Evolutionary conservation across 92 coral and sea anemone genomes (phyloP).

Genomic region (Epizoanthus stellaris): DNA sequence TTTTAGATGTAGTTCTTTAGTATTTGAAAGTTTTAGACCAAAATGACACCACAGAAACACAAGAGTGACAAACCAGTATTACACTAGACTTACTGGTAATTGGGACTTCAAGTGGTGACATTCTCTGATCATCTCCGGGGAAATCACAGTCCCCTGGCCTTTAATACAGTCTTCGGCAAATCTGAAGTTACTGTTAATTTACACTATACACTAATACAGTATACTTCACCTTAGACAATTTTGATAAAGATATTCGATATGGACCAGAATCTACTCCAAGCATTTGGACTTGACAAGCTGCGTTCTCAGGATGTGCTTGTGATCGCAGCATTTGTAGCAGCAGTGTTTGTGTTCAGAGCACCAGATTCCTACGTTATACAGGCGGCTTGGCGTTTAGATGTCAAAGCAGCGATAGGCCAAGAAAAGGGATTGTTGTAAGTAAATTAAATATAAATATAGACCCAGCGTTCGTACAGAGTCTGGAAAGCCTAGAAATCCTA

Average conservation of each 20-base stretch:
- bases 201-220: too few relatives aligned
- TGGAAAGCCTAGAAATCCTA: too few relatives aligned
- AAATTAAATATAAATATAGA: too few relatives aligned
- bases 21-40: background rate
- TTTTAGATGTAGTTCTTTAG: too few relatives aligned
- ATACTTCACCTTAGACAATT: background rate
- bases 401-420: constrained; percentile 9
- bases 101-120: background rate
- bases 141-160: too few relatives aligned
- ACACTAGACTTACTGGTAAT: background rate
- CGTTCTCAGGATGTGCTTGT: constrained; percentile 88
- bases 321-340: constrained; percentile 63
- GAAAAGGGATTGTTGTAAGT: constrained; percentile 67
- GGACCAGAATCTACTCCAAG: constrained; percentile 56
- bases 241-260: background rate
- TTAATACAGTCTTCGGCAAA: too few relatives aligned
- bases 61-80: background rate
- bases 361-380: constrained; percentile 85
- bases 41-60: background rate
- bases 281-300: constrained; percentile 52
- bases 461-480: too few relatives aligned
- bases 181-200: too few relatives aligned
- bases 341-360: constrained; percentile 87
- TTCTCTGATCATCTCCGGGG: background rate
- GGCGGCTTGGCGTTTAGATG: constrained; percentile 87